Evolutionary conservation across 2,113 vertebrate species (phyloP), one percentile per base, ranked within the genome.

Genomic region (Prolemur simus): DNA sequence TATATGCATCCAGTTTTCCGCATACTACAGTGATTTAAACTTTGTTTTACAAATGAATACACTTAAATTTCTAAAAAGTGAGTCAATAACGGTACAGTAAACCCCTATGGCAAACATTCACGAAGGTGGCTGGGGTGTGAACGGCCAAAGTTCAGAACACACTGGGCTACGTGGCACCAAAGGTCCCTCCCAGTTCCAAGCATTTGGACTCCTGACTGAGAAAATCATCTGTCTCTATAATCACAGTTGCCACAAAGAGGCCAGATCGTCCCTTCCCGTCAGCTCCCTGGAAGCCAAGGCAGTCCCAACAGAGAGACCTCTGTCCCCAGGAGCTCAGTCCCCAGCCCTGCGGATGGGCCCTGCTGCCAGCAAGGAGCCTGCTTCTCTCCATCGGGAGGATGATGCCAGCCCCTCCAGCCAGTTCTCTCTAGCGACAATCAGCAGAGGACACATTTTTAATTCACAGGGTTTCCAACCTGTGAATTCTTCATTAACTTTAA

Each of bases 401-500:
- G 25, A 42, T 9, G 37, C 10, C 29, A 6, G n/a, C 47, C 45
- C 68, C 15, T 20, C 25, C 1, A 7, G 52, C 39, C 58, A 49
- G 15, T 10, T 82, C 78, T 42, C 54, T 76, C 76, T 32, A n/a
- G 58, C 21, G 5, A 69, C 6, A 25, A 56, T 29, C n/a, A 27
- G n/a, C 34, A 84, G 73, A 76, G n/a, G 32, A n/a, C 23, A 85
- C 8, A 9, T 64, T 76, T 81, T 86, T 77, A 39, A 82, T 34
- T 52, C 56, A 80, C 47, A 39, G 20, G 21, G 29, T n/a, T 89
- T 60, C 39, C 29, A 92, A 68, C 9, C 34, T 87, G 81, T 88
- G 71, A 63, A 63, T 63, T 78, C 94, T 87, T 94, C 52, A 86
- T 88, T 80, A 89, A 92, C 69, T 58, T 94, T 32, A 60, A 60